phyloP scores from a whole-genome alignment of 2,113 vertebrate genomes.

The Trogon melanurus region DNA sequence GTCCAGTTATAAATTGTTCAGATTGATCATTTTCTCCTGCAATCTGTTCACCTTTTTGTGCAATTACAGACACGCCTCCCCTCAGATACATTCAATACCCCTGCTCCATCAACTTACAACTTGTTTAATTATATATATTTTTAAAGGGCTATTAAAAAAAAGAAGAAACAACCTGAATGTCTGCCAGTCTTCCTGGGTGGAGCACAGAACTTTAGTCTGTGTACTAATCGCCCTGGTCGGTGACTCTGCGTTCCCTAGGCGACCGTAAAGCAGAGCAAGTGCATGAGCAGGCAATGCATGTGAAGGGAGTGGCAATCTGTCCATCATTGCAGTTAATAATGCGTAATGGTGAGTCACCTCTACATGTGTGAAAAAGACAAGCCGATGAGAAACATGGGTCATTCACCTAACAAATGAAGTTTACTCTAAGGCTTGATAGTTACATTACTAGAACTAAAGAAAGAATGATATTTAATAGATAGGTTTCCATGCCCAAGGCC shows the following conservation, averaged over 20 bases:
- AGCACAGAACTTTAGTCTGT: neutral
- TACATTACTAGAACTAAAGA: neutral
- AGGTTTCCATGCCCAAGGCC: neutral
- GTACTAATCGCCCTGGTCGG: neutral
- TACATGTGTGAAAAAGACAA: neutral
- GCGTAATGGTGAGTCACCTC: neutral
- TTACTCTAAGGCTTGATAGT: slow-evolving; percentile 41
- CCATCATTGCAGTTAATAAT: neutral
- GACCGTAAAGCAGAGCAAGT: neutral
- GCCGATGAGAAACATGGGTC: neutral
- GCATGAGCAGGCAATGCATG: neutral
- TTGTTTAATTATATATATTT: neutral
- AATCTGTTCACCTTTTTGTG: neutral
- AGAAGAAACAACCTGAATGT: fast-evolving
- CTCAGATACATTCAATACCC: neutral
- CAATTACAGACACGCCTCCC: neutral
- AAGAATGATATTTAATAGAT: slow-evolving; percentile 18
- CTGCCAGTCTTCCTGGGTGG: neutral
- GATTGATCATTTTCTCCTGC: neutral
- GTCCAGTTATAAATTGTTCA: neutral
- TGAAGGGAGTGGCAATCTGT: neutral
- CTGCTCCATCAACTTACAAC: neutral
- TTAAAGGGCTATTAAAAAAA: neutral
- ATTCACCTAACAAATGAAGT: slow-evolving; percentile 42
- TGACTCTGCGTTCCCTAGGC: neutral